Conservation (phyloP, 53 echinoderm and acorn worm species). For the Glandiceps talaboti region DNA sequence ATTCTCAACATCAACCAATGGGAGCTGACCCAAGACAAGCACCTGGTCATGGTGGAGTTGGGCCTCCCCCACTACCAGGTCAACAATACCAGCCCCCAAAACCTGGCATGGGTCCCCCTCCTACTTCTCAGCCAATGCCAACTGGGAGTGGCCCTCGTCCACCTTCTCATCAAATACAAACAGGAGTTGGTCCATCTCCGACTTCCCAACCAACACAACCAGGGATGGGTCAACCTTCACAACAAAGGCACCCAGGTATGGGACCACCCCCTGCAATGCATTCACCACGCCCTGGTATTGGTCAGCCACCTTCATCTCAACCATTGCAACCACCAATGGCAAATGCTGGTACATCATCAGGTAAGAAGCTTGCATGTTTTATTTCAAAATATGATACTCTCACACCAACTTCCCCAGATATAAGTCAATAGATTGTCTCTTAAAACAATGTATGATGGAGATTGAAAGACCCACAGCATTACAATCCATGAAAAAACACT, state of each 20-base stretch:
- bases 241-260: too few relatives aligned
- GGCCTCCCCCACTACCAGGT: constrained; percentile 17
- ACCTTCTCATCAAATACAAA: too few relatives aligned
- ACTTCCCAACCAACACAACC: too few relatives aligned
- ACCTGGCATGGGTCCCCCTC: background rate
- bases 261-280: too few relatives aligned
- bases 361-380: too few relatives aligned
- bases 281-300: background rate
- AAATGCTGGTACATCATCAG: background rate
- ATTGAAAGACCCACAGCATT: too few relatives aligned
- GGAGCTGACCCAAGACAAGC: background rate
- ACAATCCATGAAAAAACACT: too few relatives aligned
- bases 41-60: constrained; percentile 10
- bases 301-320: background rate
- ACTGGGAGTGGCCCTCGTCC: too few relatives aligned
- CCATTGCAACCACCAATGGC: background rate
- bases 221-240: too few relatives aligned
- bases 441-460: background rate
- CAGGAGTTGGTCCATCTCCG: too few relatives aligned
- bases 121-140: background rate
- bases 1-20: background rate
- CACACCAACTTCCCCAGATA: background rate
- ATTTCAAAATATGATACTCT: too few relatives aligned
- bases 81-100: constrained; percentile 3
- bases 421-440: background rate